Base-by-base conservation (phyloP, 2,113 vertebrate genomes). In the Callospermophilus lateralis region DNA sequence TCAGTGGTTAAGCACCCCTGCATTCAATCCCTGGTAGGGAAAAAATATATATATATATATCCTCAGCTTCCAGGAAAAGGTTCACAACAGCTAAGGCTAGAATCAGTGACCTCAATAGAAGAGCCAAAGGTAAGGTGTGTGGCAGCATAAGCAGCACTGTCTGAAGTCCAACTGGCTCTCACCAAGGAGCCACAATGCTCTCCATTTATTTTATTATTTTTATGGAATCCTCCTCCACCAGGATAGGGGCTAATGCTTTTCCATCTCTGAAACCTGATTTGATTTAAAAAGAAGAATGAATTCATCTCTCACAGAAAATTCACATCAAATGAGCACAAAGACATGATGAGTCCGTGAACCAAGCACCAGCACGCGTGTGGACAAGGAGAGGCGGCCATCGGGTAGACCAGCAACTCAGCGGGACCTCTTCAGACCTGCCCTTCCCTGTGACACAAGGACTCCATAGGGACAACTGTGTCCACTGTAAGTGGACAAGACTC, bases 191-290 rank as follows among this genome's bases (percentile, higher is more conserved):
- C 84, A 67, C 16, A 6, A 2, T 0, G 1, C 3, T 51, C 39
- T 67, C 4, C 16, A 73, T 20, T 86, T 37, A 76, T 53, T 84
- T 83, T 92, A 67, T 81, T 65, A 67, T 68, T 90, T 93, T 53
- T 92, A 28, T 92, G 39, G 93, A 91, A 73, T 74, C 16, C 10
- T 32, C n/a, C 42, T 53, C 68, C 22, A 51, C 32, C 53, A 55
- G 48, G 6, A 85, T 74, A 72, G 32, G 34, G 10, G 10, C 81
- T 72, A 45, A 4, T 20, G 32, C 17, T 53, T 77, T 88, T 70
- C 58, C 51, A 84, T 53, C 32, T 93, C 76, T 90, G 73, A 96
- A 68, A 76, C 37, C 45, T 74, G 55, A 81, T 80, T 58, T 87
- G 76, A 73, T 84, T 84, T 51, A 8, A 89, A 74, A 24, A 72